Evolutionary conservation across 2,113 vertebrate species (phyloP).

Genomic region (Onychostruthus taczanowskii): DNA sequence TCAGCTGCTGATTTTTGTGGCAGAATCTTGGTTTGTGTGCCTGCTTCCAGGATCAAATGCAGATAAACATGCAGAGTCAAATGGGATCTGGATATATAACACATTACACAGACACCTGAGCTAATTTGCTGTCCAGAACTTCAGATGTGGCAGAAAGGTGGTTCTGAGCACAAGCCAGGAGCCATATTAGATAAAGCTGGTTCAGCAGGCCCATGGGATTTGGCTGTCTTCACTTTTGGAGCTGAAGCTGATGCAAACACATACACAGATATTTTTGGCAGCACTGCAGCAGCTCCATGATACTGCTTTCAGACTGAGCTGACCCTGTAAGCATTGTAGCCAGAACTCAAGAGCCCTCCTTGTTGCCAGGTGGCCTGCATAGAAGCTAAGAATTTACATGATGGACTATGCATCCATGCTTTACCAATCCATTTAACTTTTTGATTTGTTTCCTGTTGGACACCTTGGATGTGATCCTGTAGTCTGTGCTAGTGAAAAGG

Average conservation of each 20-base stretch:
- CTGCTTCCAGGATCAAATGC: background rate
- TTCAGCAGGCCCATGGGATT: background rate
- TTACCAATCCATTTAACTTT: background rate
- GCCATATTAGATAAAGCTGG: background rate
- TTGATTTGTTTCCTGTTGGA: background rate
- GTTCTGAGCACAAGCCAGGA: background rate
- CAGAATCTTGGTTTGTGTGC: background rate
- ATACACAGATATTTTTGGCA: background rate
- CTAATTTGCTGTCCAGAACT: background rate
- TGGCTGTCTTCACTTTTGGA: background rate
- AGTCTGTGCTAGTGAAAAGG: background rate
- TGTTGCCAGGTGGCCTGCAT: background rate
- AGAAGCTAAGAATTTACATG: background rate
- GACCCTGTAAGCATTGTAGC: background rate
- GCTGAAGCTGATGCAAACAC: background rate
- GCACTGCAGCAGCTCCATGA: background rate
- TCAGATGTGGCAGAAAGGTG: background rate
- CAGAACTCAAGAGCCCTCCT: fast-evolving
- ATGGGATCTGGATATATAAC: background rate
- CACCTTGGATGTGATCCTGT: background rate
- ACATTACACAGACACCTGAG: background rate
- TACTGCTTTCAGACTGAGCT: background rate
- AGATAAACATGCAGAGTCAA: background rate
- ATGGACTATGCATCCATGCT: background rate
- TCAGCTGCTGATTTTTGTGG: background rate